Percentiles rank a stretch among this genome's conserved stretches.
phyloP scores from a whole-genome alignment of 2,888 invertebrate species.

The Osedax fenrisi region DNA sequence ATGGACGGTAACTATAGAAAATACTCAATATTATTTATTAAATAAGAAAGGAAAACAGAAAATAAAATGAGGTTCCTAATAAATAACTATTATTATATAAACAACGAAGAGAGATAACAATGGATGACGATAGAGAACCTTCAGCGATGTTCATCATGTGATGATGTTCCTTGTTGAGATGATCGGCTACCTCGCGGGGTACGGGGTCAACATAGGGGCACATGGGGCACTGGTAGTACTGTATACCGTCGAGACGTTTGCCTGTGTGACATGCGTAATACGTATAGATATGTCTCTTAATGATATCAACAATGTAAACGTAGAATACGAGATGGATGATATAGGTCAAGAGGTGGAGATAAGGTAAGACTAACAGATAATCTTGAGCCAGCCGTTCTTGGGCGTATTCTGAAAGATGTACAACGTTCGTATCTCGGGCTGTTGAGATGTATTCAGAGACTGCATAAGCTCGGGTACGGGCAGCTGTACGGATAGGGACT shows the following conservation, averaged over 20 bases:
- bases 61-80: too few relatives aligned
- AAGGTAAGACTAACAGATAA: slow-evolving; percentile 4
- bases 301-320: too few relatives aligned
- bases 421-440: slow-evolving; percentile 14
- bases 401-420: slow-evolving; percentile 18
- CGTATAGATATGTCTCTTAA: too few relatives aligned
- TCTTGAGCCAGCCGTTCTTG: slow-evolving; percentile 15
- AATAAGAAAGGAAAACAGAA: too few relatives aligned
- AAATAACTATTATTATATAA: too few relatives aligned
- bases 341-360: too few relatives aligned
- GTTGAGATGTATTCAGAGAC: neutral
- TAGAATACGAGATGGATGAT: too few relatives aligned
- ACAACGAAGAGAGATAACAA: neutral
- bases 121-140: neutral
- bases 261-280: neutral
- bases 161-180: slow-evolving; percentile 3
- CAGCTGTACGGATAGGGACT: neutral
- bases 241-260: neutral
- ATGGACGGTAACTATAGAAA: too few relatives aligned
- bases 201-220: slow-evolving; percentile 8
- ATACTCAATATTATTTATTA: too few relatives aligned
- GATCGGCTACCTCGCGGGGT: slow-evolving; percentile 8
- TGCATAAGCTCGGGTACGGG: neutral
- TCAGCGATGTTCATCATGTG: slow-evolving; percentile 9
- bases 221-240: slow-evolving; percentile 11